Evolutionary conservation across 2,888 invertebrate species (phyloP).

Genomic region (Xylophagus ater): DNA sequence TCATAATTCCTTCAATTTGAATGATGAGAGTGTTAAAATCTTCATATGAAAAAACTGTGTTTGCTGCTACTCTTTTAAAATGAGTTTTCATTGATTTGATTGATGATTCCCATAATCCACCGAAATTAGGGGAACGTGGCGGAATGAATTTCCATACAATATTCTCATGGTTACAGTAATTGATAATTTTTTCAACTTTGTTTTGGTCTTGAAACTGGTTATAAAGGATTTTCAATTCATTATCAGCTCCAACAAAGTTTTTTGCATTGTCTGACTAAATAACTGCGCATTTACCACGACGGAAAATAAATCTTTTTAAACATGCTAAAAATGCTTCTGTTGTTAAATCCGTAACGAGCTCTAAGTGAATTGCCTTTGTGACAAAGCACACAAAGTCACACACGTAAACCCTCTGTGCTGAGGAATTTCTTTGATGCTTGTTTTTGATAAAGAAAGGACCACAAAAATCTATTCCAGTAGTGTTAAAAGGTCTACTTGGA

Average conservation of each 20-base stretch:
- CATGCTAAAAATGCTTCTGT: background rate
- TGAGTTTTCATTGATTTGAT: too few species aligned
- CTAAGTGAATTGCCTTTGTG: slow-evolving; percentile 1
- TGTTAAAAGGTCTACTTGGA: background rate
- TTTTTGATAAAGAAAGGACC: slow-evolving; percentile 16
- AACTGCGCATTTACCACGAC: background rate
- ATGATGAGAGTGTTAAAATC: background rate
- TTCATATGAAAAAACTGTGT: background rate
- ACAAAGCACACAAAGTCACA: slow-evolving; percentile 3
- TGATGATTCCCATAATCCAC: too few species aligned
- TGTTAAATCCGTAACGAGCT: background rate
- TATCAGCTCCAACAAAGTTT: background rate
- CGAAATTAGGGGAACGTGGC: too few species aligned
- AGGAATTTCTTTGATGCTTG: slow-evolving; percentile 2
- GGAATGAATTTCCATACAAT: too few species aligned
- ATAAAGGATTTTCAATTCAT: too few species aligned
- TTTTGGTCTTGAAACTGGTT: too few species aligned
- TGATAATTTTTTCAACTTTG: too few species aligned
- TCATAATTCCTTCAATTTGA: background rate
- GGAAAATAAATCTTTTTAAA: background rate
- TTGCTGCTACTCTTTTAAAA: too few species aligned
- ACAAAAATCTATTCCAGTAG: slow-evolving; percentile 7
- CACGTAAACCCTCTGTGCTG: background rate
- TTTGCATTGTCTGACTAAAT: background rate
- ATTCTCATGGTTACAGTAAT: too few species aligned